Evolutionary conservation across 2,797 vertebrate genomes (phyloP).

Genomic region (Eulemur albifrons): DNA sequence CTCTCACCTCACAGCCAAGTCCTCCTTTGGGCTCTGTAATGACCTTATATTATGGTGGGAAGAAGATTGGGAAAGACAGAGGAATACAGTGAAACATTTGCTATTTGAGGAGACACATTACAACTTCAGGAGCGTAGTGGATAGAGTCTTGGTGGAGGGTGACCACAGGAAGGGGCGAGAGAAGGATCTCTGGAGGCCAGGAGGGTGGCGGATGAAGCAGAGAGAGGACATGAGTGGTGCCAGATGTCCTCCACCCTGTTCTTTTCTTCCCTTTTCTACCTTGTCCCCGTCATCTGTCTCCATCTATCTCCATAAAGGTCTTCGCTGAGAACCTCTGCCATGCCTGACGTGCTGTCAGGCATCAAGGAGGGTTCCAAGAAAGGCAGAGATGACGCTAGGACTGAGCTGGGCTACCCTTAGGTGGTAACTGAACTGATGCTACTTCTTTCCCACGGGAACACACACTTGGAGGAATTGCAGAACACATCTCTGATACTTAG

Average conservation of each 20-base stretch:
- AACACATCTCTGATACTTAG: not conserved
- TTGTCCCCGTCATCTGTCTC: not conserved
- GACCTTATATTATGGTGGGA: not conserved
- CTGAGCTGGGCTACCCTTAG: no score
- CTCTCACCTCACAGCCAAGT: not conserved
- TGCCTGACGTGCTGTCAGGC: accelerated
- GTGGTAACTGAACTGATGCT: accelerated
- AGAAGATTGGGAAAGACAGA: no score
- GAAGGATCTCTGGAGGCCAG: not conserved
- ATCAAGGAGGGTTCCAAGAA: not conserved
- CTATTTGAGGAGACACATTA: not conserved
- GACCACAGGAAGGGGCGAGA: not conserved
- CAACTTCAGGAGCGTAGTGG: accelerated
- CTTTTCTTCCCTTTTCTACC: not conserved
- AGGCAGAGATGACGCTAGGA: not conserved
- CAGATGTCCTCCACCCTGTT: not conserved
- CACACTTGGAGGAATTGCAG: not conserved
- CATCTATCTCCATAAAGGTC: not conserved
- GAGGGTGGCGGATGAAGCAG: not conserved
- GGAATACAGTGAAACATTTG: not conserved
- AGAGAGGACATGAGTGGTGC: not conserved
- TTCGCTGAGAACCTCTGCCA: not conserved
- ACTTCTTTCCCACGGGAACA: not conserved
- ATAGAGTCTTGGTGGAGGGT: not conserved
- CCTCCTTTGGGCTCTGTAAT: not conserved